Evolutionary conservation across 35 echinoderm and acorn worm species (phyloP), one percentile per base, ranked within the genome.

Genomic region (Strongylocentrotus purpuratus): DNA sequence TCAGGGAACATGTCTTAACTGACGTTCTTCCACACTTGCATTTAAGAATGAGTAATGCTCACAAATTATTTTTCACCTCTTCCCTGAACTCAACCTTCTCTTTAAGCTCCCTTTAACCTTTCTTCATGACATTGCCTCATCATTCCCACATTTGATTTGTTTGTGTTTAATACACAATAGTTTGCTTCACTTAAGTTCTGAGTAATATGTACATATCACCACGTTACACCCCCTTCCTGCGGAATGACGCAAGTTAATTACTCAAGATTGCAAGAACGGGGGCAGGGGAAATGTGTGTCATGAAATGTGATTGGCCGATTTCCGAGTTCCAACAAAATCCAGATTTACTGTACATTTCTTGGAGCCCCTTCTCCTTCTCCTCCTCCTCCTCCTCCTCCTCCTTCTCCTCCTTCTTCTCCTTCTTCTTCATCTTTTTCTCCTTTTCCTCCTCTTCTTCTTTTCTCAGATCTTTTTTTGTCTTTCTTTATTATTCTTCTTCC

Each of bases 231-330:
- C 65, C 65, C 65, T 78, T 78, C 65, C 65, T 28, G 20, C 65
- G 65, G 20, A 78, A 78, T 78, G 65, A 78, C 65, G 20, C 28
- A 78, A 78, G 65, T 78, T 78, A 78, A 78, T 78, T 78, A n/a
- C 4, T n/a, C 4, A n/a, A n/a, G n/a, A 28, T 78, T 22, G 20
- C 22, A 78, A 78, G 65, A 18, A 78, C 7, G 65, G 65, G 65
- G 65, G 65, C 65, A 78, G 18, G 65, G 65, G 65, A 78, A 78
- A 78, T 78, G 65, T 78, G 65, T 78, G 65, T 78, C 65, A 78
- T n/a, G 20, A 22, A 59, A 78, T 78, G 65, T 28, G 25, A 78
- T 78, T 78, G 65, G 65, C 65, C 65, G 7, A 78, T 78, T 78
- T 78, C 65, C 65, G 65, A 28, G 65, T 8, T 70, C 22, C n/a